Conservation (phyloP, 2,113 vertebrate species). For the Ailurus styani region DNA sequence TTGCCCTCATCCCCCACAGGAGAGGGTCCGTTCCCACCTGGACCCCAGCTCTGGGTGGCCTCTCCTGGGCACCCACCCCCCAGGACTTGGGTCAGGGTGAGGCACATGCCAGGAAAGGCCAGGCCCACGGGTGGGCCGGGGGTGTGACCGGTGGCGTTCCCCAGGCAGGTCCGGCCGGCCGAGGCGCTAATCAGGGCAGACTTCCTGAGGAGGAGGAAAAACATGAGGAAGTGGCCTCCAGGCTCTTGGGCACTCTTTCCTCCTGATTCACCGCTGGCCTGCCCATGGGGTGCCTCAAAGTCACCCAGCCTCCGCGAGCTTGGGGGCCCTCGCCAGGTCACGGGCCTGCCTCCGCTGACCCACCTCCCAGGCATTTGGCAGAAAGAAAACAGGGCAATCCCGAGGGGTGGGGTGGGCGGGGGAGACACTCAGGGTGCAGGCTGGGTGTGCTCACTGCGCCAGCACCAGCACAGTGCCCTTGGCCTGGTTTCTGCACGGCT, state of each 20-base stretch:
- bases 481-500: not conserved
- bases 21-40: not conserved
- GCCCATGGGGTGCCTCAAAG: accelerated
- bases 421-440: not conserved
- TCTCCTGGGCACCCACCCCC: not conserved
- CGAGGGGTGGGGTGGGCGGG: not conserved
- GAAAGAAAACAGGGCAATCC: not conserved
- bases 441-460: accelerated
- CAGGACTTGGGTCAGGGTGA: not conserved
- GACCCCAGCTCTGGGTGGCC: not conserved
- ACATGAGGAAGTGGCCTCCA: not conserved
- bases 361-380: not conserved
- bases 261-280: not conserved
- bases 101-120: not conserved
- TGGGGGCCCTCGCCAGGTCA: not conserved
- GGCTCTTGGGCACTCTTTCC: accelerated
- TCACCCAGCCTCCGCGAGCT: not conserved
- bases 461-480: not conserved
- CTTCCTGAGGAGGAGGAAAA: not conserved
- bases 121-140: not conserved
- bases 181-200: not conserved
- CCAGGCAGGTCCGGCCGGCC: not conserved
- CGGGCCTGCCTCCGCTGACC: not conserved
- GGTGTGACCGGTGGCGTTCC: not conserved
- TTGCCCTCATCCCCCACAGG: accelerated